These are phyloP conservation scores for Spheniscus mendiculus DNA, from an alignment of 2,113 vertebrate species.

Conservation along the genomic window DNA sequence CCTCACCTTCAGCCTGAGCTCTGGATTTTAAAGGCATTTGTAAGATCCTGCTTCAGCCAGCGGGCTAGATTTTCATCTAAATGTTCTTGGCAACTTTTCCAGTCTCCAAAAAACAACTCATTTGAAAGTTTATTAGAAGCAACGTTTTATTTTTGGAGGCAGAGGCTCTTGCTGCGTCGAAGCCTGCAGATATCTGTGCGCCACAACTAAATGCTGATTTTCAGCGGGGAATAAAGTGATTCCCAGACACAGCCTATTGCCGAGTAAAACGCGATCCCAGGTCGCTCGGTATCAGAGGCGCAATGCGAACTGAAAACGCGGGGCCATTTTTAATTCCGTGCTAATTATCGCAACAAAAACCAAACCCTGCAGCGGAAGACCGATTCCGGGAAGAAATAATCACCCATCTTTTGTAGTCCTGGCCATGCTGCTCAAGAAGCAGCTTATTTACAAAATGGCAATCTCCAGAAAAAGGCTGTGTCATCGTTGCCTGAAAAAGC, in stretches of 20 bases:
- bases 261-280: not conserved
- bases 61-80: not conserved
- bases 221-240: not conserved
- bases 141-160: not conserved
- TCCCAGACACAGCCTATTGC: not conserved
- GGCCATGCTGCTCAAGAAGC: not conserved
- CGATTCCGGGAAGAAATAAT: slow-evolving; percentile 20
- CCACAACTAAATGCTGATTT: not conserved
- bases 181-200: not conserved
- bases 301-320: not conserved
- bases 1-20: not conserved
- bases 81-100: not conserved
- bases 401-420: slow-evolving; percentile 34
- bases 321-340: slow-evolving; percentile 54
- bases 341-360: slow-evolving; percentile 34
- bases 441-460: slow-evolving; percentile 47
- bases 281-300: not conserved
- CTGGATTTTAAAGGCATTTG: not conserved
- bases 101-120: not conserved
- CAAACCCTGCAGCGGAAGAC: slow-evolving; percentile 20
- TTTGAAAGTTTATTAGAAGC: not conserved
- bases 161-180: not conserved
- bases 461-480: not conserved
- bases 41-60: not conserved
- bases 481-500: not conserved